Percentiles rank a stretch among this genome's conserved stretches.
Evolutionary conservation across 2,888 invertebrate genomes (phyloP).

Genomic region (Tetrapedia diversipes): DNA sequence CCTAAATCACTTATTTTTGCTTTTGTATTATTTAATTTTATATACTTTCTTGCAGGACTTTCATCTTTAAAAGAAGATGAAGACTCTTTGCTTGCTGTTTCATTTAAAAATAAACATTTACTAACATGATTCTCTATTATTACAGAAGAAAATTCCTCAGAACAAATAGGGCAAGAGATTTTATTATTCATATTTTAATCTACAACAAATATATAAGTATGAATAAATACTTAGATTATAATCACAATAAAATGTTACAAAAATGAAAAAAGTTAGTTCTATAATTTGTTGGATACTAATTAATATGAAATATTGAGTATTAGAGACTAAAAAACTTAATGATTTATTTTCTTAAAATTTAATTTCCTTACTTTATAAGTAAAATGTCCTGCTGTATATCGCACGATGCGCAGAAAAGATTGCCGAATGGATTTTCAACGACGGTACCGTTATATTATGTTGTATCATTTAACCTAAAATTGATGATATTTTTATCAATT

Average conservation of each 20-base stretch:
- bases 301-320: neutral
- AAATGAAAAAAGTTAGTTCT: neutral
- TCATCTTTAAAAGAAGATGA: conserved; percentile 55
- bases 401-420: conserved; percentile 48
- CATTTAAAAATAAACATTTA: conserved; percentile 88
- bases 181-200: conserved; percentile 59
- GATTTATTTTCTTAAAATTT: neutral
- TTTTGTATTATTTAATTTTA: conserved; percentile 39
- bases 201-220: conserved; percentile 16
- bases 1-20: conserved; percentile 50
- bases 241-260: neutral
- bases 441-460: conserved; percentile 65
- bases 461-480: conserved; percentile 48
- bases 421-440: conserved; percentile 27
- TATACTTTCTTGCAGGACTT: conserved; percentile 48
- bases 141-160: conserved; percentile 83
- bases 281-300: neutral
- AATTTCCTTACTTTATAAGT: conserved; percentile 3
- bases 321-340: neutral
- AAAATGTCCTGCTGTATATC: neutral
- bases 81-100: conserved; percentile 63
- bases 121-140: conserved; percentile 88
- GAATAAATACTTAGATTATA: neutral
- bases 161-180: conserved; percentile 87
- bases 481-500: conserved; percentile 9